Evolutionary conservation across 1,140 invertebrate genomes (phyloP), one percentile per base, ranked within the genome.

Genomic region (Drosophila nigromelanica): DNA sequence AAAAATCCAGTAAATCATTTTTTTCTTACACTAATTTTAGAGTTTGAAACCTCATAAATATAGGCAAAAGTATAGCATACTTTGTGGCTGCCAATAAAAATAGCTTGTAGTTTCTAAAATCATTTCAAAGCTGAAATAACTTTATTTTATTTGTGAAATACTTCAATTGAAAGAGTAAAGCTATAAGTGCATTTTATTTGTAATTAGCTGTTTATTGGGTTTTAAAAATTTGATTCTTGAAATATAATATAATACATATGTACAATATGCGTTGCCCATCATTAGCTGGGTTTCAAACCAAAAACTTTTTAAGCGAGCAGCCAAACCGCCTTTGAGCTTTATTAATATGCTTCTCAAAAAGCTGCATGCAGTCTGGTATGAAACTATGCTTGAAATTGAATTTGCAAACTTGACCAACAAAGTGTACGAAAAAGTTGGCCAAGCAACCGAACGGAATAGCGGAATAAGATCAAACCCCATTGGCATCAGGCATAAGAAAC

Each of bases 391-490:
- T 10, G 18, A 24, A n/a, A 24, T 43, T 51, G 2, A 18, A 60
- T 18, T n/a, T 35, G 21, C 30, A 33, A 47, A 48, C 11, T 21
- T 43, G 48, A 8, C 15, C 33, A 40, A 56, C 6, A 10, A 21
- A 51, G 18, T 11, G 21, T 6, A 10, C 39, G 12, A 48, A 3
- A 42, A 24, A 35, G 33, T 15, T 35, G 12, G 33, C 14, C 35
- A 8, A 54, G 21, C 27, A 47, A 47, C 5, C 21, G 4, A 21
- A 12, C 4, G 24, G 12, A 11, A 47, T n/a, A 45, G 18, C 8
- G 27, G 5, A 24, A 18, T 10, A 56, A 71, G 43, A 71, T 85
- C 58, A 80, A 85, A 80, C 74, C 71, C 8, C 63, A 15, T 35
- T 35, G 6, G 14, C 43, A 37, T 45, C 55, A 24, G 18, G 52